Base-by-base conservation (phyloP, 2,797 vertebrate genomes). In the Adelosebastes latens region DNA sequence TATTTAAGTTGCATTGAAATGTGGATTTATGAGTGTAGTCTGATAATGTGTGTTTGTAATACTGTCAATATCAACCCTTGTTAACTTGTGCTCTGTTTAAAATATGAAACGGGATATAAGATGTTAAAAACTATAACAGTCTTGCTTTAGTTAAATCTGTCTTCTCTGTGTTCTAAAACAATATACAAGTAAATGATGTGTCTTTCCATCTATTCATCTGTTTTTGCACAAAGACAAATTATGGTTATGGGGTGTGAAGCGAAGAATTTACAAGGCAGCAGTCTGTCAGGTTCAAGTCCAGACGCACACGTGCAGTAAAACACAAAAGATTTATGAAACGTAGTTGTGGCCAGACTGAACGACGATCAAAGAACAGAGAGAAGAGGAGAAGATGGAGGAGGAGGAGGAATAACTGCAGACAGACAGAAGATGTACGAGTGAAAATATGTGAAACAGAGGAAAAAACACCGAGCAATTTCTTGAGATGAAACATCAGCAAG, bases 401-500 rank as follows among this genome's bases (percentile, higher is more conserved):
- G n/a, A 27, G 32, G 32, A 72, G 42, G 39, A 53, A 3, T 1
- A 31, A 42, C 34, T 49, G 39, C 27, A 49, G 52, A 42, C 14
- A 67, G 52, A 58, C 7, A 69, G n/a, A 77, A 58, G 16, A 61
- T 1, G 12, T 8, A 16, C 1, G 3, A 6, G 20, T 13, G 24
- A 2, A 36, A 46, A 18, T 0, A 10, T 20, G 25, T 16, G 20
- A 2, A 0, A 53, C 2, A 27, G 6, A 4, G 1, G 12, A 67
- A 66, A 67, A 60, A 25, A 0, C 31, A 70, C 2, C 1, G 8
- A 27, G 55, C 18, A 61, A 39, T 9, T 18, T 78, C 13, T 70
- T 81, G 83, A 86, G 78, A 85, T 85, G 79, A 89, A 77, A 83
- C 59, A 75, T 64, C 34, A 62, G n/a, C 25, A 2, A 73, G 25